A percentile compares a stretch with the other conserved stretches of the same genome.
Conservation (phyloP, 2,797 vertebrate species). For the Gadopsis bispinosus region DNA sequence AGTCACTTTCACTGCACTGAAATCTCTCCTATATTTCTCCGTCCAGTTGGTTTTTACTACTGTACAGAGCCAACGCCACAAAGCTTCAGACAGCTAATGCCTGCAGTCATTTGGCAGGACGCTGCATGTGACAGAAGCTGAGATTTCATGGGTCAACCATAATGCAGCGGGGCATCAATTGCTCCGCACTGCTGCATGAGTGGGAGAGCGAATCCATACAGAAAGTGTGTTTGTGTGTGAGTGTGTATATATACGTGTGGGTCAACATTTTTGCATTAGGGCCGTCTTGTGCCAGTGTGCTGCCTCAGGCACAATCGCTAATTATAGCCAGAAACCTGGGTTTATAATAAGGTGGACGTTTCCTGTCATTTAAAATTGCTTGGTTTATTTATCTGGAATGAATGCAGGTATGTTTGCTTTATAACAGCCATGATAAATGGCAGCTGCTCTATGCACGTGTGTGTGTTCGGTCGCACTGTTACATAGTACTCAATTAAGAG, state of each 20-base stretch:
- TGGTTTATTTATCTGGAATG: background rate
- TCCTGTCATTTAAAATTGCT: constrained; percentile 1
- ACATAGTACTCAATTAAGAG: background rate
- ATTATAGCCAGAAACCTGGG: constrained; percentile 14
- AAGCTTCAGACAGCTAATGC: background rate
- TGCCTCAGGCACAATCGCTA: constrained; percentile 12
- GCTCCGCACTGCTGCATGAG: background rate
- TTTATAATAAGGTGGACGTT: constrained; percentile 1
- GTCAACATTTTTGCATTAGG: background rate
- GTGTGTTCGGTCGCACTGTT: background rate
- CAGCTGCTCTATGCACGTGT: background rate
- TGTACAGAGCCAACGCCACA: constrained; percentile 1
- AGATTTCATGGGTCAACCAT: constrained; percentile 30
- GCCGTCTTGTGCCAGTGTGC: background rate
- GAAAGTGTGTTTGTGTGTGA: background rate
- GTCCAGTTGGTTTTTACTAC: constrained; percentile 7
- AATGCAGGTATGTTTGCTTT: constrained; percentile 1
- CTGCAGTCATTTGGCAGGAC: constrained; percentile 21
- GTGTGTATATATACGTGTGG: background rate
- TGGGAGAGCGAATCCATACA: background rate
- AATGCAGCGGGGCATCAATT: constrained; percentile 9
- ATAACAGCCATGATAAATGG: background rate
- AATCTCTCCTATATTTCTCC: constrained; percentile 18
- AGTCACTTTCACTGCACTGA: constrained; percentile 19
- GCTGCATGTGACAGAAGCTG: constrained; percentile 1